Evolutionary conservation across 2,797 vertebrate genomes (phyloP).

Genomic region (Erithacus rubecula): DNA sequence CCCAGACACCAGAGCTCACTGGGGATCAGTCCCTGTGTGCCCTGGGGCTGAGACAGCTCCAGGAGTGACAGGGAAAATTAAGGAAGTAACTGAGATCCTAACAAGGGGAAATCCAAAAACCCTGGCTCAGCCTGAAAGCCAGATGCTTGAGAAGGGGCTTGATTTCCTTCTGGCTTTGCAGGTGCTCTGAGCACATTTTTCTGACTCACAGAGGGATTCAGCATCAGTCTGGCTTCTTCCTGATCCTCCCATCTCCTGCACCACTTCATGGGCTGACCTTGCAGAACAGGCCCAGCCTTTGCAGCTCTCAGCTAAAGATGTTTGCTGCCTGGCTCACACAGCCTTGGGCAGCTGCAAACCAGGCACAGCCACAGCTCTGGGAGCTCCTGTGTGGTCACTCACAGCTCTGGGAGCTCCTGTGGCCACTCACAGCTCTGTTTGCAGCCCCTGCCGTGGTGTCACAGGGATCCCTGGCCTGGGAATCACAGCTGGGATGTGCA

Average conservation of each 20-base stretch:
- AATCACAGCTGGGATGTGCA: accelerated
- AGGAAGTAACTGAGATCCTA: conserved; percentile 37
- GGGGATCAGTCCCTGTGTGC: not conserved
- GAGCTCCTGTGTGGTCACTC: not conserved
- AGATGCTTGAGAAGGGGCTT: not conserved
- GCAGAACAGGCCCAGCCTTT: not conserved
- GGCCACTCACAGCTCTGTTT: not conserved
- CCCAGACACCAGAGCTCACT: not conserved
- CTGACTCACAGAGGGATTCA: accelerated
- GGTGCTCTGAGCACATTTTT: not conserved
- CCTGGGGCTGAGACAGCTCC: not conserved
- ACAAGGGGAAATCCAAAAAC: not conserved
- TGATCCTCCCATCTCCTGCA: not conserved
- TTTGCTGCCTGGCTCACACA: not conserved
- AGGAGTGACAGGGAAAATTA: not conserved
- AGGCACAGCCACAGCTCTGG: not conserved
- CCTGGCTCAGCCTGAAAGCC: not conserved
- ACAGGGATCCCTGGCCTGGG: not conserved
- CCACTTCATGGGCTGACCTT: not conserved
- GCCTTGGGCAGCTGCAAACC: not conserved
- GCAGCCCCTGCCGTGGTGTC: not conserved
- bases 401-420: not conserved
- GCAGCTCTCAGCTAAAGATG: not conserved
- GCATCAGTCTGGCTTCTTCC: not conserved
- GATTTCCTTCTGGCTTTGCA: not conserved